phyloP scores from a whole-genome alignment of 2,797 vertebrate species.

The Pseudomugil tenellus region DNA sequence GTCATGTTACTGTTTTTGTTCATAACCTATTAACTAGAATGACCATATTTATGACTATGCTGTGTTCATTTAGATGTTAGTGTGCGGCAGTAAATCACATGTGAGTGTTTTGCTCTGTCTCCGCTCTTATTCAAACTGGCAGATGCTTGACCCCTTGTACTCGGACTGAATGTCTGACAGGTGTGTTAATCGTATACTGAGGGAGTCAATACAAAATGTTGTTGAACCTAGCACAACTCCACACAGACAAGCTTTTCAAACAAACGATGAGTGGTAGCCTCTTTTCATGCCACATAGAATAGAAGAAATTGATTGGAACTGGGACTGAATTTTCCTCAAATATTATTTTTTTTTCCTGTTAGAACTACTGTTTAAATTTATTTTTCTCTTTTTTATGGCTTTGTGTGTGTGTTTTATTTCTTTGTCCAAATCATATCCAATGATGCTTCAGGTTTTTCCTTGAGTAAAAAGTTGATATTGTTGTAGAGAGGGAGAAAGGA shows the following conservation, averaged over 20 bases:
- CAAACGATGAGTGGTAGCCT: conserved; percentile 74
- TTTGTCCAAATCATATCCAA: conserved; percentile 83
- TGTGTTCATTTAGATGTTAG: conserved; percentile 35
- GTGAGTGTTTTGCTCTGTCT: conserved; percentile 32
- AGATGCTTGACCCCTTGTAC: conserved; percentile 56
- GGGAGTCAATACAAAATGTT: conserved; percentile 54
- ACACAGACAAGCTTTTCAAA: conserved; percentile 74
- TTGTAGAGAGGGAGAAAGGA: conserved; percentile 81
- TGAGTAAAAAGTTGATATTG: conserved; percentile 85
- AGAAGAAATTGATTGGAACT: conserved; percentile 82
- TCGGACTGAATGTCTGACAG: conserved; percentile 64
- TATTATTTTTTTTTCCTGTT: conserved; percentile 78
- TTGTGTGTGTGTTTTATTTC: conserved; percentile 71
- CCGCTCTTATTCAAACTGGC: conserved; percentile 26
- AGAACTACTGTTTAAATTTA: conserved; percentile 79
- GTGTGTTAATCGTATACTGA: conserved; percentile 62
- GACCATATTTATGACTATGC: conserved; percentile 6
- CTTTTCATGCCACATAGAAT: conserved; percentile 77
- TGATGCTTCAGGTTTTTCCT: conserved; percentile 85
- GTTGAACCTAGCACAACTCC: conserved; percentile 54
- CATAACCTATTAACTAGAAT: neutral
- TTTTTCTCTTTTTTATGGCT: conserved; percentile 68
- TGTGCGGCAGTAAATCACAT: conserved; percentile 20
- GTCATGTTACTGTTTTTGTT: neutral
- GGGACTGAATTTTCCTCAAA: conserved; percentile 73